phyloP scores from a whole-genome alignment of 2,888 invertebrate genomes.

The Dolomedes plantarius region DNA sequence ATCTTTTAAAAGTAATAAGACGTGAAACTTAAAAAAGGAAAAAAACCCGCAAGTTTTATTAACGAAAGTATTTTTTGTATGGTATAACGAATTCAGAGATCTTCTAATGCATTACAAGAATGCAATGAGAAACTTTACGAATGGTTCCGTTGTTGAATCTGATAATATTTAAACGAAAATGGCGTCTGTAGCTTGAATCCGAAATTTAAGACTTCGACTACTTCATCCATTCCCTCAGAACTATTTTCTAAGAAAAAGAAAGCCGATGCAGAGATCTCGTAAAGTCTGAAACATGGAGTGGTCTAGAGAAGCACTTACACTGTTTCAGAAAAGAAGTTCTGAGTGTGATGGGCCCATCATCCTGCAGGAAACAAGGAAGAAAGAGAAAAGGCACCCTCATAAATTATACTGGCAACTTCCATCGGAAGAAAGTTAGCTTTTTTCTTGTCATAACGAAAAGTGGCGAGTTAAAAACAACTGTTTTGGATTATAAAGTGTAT shows the following conservation, averaged over 20 bases:
- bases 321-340: constrained; percentile 36
- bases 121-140: no score
- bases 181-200: no score
- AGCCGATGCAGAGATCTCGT: constrained; percentile 49
- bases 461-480: constrained; percentile 7
- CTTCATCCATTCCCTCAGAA: background rate
- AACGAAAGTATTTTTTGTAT: no score
- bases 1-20: no score
- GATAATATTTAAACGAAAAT: no score
- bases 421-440: constrained; percentile 31
- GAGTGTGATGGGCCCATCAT: constrained; percentile 58
- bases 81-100: no score
- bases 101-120: no score
- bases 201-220: background rate
- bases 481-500: background rate
- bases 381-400: constrained; percentile 48
- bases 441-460: constrained; percentile 43
- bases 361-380: constrained; percentile 41
- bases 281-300: constrained; percentile 55
- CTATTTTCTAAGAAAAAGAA: constrained; percentile 24
- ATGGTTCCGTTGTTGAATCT: no score
- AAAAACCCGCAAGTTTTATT: no score
- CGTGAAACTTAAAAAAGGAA: no score
- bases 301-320: constrained; percentile 22
- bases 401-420: constrained; percentile 61